Evolutionary conservation across 1,140 invertebrate genomes (phyloP), one percentile per base, ranked within the genome.

Genomic region (Zaprionus davidi): DNA sequence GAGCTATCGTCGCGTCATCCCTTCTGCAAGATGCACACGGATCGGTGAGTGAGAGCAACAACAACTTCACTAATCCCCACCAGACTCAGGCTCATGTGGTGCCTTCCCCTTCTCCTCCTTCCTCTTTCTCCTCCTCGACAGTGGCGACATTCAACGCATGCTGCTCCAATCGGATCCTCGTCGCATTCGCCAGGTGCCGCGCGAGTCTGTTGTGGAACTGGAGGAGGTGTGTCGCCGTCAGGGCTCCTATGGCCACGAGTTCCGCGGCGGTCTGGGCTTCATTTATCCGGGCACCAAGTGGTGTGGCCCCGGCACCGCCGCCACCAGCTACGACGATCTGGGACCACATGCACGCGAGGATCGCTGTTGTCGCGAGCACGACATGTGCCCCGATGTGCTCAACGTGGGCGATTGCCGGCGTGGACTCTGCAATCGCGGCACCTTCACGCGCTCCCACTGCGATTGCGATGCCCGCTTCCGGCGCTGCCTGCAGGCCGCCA

Each of bases 331-430:
- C 82, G 93, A 95, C 31, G 96, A 97, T 44, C 91, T 97, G 24
- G 96, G 96, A 0, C 82, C 92, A 5, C 94, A 96, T 82, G 68
- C 88, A 0, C 94, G 94, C 22, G 95, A 96, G 68, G 96, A 97
- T 88, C 92, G 93, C 1, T 97, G 96, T 76, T 97, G 96, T 84
- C 93, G 96, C 20, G 95, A 96, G 68, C 96, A 97, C 84, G 96
- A 97, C 92, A 94, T 95, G 78, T 97, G 97, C 74, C 94, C 95
- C 1, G 93, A 94, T 63, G 94, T 93, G 11, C 93, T 96, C 36
- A 86, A 82, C n/a, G 93, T 94, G 2, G 94, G 94, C 11, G 92
- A 95, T 63, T 96, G 95, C 73, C 93, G 94, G 44, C 93, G 95
- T 55, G 95, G 95, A 0, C 94, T 96, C 28, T 96, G 95, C 86